Evolutionary conservation across 2,113 vertebrate genomes (phyloP).

Genomic region (Danionella cerebrum): DNA sequence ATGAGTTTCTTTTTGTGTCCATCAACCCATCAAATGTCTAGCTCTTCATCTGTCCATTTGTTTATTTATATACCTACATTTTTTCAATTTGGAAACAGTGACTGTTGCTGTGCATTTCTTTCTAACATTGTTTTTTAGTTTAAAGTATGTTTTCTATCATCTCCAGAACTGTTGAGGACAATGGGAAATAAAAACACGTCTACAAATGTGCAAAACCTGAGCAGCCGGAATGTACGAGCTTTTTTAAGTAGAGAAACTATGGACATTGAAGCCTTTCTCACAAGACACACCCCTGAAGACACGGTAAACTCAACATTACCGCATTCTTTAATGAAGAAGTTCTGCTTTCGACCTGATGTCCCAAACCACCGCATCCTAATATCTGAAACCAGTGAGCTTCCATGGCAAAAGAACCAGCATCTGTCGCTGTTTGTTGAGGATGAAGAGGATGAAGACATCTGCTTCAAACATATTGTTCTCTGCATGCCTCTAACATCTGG

Average conservation of each 20-base stretch:
- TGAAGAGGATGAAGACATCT: conserved; percentile 42
- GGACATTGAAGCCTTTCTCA: conserved; percentile 46
- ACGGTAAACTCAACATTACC: not conserved
- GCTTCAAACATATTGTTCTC: conserved; percentile 40
- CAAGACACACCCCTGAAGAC: not conserved
- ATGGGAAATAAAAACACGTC: conserved; percentile 46
- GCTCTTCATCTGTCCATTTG: too few relatives aligned
- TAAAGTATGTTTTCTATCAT: not conserved
- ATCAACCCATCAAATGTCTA: too few relatives aligned
- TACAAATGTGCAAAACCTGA: conserved; percentile 48
- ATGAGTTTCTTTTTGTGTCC: not conserved
- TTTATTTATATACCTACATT: too few relatives aligned
- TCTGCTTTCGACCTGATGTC: conserved; percentile 41
- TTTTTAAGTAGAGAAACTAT: conserved; percentile 33
- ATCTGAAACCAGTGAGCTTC: conserved; percentile 37
- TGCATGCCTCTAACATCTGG: conserved; percentile 34
- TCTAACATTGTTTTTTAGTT: too few relatives aligned
- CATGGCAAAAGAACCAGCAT: conserved; percentile 11
- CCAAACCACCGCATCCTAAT: conserved; percentile 35
- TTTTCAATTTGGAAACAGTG: too few relatives aligned
- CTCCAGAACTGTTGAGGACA: not conserved
- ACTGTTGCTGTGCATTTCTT: not conserved
- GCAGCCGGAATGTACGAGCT: conserved; percentile 46
- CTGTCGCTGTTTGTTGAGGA: conserved; percentile 54
- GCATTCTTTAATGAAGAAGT: conserved; percentile 23